Base-by-base conservation (phyloP, 2,113 vertebrate species). In the Hymenochirus boettgeri region DNA sequence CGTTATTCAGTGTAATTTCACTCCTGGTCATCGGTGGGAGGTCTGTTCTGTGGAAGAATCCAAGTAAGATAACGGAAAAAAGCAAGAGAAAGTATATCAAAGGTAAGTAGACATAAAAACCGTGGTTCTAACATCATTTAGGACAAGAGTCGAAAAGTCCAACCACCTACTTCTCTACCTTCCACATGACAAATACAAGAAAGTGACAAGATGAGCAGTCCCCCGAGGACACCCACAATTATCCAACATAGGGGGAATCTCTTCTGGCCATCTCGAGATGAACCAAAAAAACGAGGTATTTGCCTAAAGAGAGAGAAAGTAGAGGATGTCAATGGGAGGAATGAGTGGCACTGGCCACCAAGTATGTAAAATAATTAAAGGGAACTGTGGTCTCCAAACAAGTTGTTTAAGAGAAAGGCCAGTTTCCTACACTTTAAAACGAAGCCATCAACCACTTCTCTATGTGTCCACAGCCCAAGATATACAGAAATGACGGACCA, bases 11-110 rank as follows among this genome's bases (percentile, higher is more conserved):
- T 61, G 0, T 29, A n/a, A n/a, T 81, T 62, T 17, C 81, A 58
- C 0, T 56, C 61, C 4, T 74, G 79, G 10, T 82, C 81, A 5
- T 87, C 80, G 0, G n/a, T 63, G 10, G 0, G 86, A 87, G 90
- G 12, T 84, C 79, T 0, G 73, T 89, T 56, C 89, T 80, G 70
- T 87, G 87, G 77, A 93, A 93, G 75, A 93, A 93, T 4, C 90
- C 91, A 4, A 6, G 4, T 91, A 69, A 4, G 52, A 63, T 47
- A 56, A 22, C 60, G 58, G 69, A 51, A 27, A 0, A 0, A 65
- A n/a, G n/a, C n/a, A n/a, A n/a, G n/a, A 3, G 0, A 2, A 64
- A 17, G 33, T 21, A 22, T 2, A 45, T 24, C 17, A 46, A 18
- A 5, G 2, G 3, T n/a, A 46, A 3, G 2, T 13, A 18, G 18